Conservation (phyloP, 2,797 vertebrate genomes). For the Alca torda region DNA sequence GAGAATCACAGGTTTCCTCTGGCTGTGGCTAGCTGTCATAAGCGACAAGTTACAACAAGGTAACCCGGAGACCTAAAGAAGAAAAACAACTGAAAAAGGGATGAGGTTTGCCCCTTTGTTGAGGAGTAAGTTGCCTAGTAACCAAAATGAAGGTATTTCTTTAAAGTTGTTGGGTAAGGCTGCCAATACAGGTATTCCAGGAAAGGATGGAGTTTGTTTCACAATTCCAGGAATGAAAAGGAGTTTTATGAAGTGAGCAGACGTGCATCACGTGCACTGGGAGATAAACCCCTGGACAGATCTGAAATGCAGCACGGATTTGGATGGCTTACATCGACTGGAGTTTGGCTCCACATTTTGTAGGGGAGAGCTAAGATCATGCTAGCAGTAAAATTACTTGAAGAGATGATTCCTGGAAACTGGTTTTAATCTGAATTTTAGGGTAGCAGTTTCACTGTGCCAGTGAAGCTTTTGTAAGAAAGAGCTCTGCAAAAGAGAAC, state of each 20-base stretch:
- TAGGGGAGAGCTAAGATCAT: not conserved
- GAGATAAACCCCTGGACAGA: not conserved
- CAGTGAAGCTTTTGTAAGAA: not conserved
- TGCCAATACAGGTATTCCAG: conserved; percentile 34
- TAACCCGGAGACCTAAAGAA: not conserved
- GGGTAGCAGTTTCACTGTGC: not conserved
- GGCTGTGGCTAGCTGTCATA: not conserved
- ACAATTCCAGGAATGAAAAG: not conserved
- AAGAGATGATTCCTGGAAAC: not conserved
- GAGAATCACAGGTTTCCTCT: not conserved
- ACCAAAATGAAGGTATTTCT: not conserved
- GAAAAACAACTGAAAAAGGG: not conserved
- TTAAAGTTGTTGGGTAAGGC: not conserved
- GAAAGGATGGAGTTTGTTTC: not conserved
- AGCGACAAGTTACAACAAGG: not conserved
- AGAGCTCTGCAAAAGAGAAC: not conserved
- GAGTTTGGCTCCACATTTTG: not conserved
- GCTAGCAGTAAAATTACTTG: not conserved
- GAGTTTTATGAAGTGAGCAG: not conserved
- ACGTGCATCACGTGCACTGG: not conserved
- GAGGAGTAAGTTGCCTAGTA: not conserved
- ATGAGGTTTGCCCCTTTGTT: not conserved
- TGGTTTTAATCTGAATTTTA: not conserved
- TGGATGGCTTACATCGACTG: not conserved
- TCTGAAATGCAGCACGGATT: not conserved